Evolutionary conservation across 1,140 invertebrate genomes (phyloP).

Genomic region (Nilaparvata lugens): DNA sequence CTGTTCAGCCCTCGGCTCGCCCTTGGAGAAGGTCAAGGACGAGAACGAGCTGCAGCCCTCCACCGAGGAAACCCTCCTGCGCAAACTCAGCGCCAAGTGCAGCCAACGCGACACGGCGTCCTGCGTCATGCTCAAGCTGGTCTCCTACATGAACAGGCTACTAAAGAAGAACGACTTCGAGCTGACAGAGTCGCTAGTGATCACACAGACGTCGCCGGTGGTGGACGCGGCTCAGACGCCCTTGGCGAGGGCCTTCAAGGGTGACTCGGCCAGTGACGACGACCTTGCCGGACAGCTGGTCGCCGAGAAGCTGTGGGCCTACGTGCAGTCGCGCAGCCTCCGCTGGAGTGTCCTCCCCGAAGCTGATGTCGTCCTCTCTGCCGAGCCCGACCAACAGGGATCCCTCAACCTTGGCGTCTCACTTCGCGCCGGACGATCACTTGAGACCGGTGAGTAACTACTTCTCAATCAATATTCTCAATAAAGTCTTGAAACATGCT

Average conservation of each 20-base stretch:
- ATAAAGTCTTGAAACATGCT: background rate
- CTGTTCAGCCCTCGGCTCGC: background rate
- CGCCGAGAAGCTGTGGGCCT: constrained; percentile 60
- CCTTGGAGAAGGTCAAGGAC: background rate
- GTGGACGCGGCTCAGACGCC: constrained; percentile 10
- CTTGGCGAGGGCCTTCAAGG: constrained; percentile 30
- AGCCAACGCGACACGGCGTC: constrained; percentile 61
- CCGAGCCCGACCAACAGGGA: constrained; percentile 55
- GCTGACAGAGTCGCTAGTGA: constrained; percentile 61
- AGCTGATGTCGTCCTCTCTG: constrained; percentile 61
- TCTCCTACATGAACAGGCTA: constrained; percentile 69
- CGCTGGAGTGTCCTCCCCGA: constrained; percentile 60
- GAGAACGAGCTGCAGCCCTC: constrained; percentile 6
- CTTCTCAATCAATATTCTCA: background rate
- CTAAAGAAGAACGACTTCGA: constrained; percentile 67
- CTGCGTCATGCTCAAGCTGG: constrained; percentile 67
- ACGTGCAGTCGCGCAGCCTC: constrained; percentile 57
- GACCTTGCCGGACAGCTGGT: constrained; percentile 58
- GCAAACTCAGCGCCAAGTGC: constrained; percentile 65
- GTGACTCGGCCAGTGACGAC: constrained; percentile 44
- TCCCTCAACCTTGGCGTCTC: constrained; percentile 62
- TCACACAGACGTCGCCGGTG: constrained; percentile 49
- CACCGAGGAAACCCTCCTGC: constrained; percentile 56
- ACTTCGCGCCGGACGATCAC: constrained; percentile 32
- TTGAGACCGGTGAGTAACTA: constrained; percentile 21